A percentile compares a stretch with the other conserved stretches of the same genome.
Conservation (phyloP, 2,888 invertebrate genomes). For the Trissonchulus latispiculum region DNA sequence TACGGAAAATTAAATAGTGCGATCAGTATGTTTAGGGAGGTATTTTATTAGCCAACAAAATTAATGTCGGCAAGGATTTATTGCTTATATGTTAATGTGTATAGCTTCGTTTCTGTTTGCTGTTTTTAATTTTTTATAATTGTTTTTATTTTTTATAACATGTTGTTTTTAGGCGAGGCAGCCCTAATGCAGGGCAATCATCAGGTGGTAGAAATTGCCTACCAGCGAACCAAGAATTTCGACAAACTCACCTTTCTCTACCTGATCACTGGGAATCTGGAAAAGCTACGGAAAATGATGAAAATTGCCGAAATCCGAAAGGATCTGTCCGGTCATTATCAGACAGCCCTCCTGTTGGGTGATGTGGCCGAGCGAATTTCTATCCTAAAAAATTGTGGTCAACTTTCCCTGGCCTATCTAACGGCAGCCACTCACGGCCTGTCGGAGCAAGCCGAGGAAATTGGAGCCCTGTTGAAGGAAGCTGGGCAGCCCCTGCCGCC, state of each 20-base stretch:
- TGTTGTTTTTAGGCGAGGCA: slow-evolving; percentile 53
- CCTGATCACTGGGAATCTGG: slow-evolving; percentile 91
- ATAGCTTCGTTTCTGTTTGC: no score
- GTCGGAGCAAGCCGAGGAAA: slow-evolving; percentile 62
- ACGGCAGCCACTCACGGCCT: slow-evolving; percentile 87
- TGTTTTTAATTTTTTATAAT: no score
- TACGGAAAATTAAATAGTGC: no score
- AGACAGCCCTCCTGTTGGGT: slow-evolving; percentile 80
- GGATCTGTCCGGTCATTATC: slow-evolving; percentile 90
- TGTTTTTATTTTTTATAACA: no score
- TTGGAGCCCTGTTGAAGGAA: slow-evolving; percentile 45
- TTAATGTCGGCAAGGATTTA: no score
- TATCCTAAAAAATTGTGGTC: slow-evolving; percentile 56
- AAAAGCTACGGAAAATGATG: slow-evolving; percentile 95
- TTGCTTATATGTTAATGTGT: no score
- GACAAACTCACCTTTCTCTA: slow-evolving; percentile 96
- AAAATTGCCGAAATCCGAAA: slow-evolving; percentile 97
- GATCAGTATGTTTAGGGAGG: no score
- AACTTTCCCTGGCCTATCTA: slow-evolving; percentile 66
- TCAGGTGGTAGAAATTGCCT: slow-evolving; percentile 91
- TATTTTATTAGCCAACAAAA: no score
- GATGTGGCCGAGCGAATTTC: slow-evolving; percentile 79
- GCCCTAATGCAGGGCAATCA: slow-evolving; percentile 57
- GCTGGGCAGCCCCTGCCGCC: slow-evolving; percentile 54
- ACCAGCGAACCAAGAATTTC: slow-evolving; percentile 97